Conservation (phyloP, 2,797 vertebrate species). For the Bucorvus abyssinicus region DNA sequence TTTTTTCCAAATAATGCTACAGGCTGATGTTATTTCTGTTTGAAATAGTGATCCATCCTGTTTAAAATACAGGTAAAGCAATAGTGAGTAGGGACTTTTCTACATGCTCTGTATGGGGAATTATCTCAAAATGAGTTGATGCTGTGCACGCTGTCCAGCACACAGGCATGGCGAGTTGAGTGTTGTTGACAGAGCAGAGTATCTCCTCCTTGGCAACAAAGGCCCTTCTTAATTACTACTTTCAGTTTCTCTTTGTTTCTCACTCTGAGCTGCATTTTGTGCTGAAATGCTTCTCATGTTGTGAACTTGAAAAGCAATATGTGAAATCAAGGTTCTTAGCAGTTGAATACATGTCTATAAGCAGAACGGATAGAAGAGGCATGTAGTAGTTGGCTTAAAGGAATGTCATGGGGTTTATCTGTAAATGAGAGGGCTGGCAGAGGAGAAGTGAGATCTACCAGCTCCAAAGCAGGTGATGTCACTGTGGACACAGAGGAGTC, state of each 20-base stretch:
- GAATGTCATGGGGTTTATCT: not conserved
- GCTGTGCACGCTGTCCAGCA: not conserved
- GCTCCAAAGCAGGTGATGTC: not conserved
- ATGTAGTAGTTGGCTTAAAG: not conserved
- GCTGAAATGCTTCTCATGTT: not conserved
- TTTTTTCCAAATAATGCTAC: not conserved
- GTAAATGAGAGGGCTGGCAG: not conserved
- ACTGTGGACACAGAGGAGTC: not conserved
- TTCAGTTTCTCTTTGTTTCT: not conserved
- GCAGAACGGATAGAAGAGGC: not conserved
- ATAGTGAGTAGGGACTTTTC: not conserved
- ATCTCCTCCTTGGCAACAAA: not conserved
- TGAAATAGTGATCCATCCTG: not conserved
- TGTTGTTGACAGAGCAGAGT: not conserved
- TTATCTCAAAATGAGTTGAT: not conserved
- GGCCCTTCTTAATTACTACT: not conserved
- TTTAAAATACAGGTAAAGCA: not conserved
- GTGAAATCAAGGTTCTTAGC: not conserved
- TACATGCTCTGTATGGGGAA: rapidly evolving
- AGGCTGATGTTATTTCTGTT: not conserved
- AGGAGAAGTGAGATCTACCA: not conserved
- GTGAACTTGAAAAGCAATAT: not conserved
- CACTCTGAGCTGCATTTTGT: not conserved
- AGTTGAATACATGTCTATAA: not conserved
- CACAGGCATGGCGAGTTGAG: not conserved